Evolutionary conservation across 2,113 vertebrate genomes (phyloP), one percentile per base, ranked within the genome.

Genomic region (Alethe castanea): DNA sequence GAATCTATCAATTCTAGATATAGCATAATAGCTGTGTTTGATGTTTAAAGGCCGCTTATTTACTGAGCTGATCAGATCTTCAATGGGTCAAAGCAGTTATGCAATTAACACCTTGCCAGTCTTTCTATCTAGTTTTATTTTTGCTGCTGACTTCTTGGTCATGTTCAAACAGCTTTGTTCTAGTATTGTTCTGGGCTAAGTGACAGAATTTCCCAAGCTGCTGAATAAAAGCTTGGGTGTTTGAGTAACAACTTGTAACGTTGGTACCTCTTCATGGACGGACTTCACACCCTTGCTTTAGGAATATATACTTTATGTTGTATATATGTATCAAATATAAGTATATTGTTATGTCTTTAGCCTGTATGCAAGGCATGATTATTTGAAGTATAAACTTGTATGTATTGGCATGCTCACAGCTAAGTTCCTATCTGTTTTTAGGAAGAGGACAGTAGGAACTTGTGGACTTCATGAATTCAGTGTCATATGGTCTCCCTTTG

Each of bases 21-120:
- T 0, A 42, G n/a, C 4, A 2, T 74, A 14, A 25, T 24, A 50
- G 12, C 47, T 71, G 47, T 0, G 0, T 89, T 70, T 81, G 38
- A 44, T 86, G 56, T 67, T 48, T 29, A 11, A 70, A 94, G 57
- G 45, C n/a, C 0, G 0, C 52, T 71, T 92, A 66, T 71, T 73
- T 86, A 3, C 86, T 54, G 56, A 84, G 83, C 65, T 92, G 36
- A 80, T 90, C 50, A 67, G 26, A 33, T 73, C 42, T 81, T 83
- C 38, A 59, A 42, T 66, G 54, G 69, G 60, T 94, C 92, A 50
- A 50, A 91, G 35, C 52, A 81, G 26, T 84, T 94, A 38, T 2
- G 14, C 60, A 54, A 3, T 11, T 38, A 77, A 57, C 38, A 57
- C n/a, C 44, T 82, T 90, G 40, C 44, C 11, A 14, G 8, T n/a